Conservation (phyloP, 2,888 invertebrate genomes). For the Rhimphoctona megacephalus region DNA sequence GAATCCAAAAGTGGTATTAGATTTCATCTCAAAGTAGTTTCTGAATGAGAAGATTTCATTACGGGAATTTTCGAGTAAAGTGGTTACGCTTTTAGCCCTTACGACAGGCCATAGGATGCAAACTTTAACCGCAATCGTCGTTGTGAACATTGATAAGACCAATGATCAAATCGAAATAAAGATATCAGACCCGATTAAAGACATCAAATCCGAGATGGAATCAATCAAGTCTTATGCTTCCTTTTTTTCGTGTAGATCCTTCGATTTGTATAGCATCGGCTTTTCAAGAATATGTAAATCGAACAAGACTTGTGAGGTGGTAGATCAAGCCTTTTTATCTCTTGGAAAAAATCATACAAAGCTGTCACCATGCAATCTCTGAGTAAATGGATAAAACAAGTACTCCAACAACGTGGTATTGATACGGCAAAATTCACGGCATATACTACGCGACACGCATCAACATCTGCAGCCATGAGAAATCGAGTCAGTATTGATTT, state of each 20-base stretch:
- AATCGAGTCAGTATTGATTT: conserved; percentile 15
- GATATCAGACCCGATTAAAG: conserved; percentile 27
- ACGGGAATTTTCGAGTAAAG: conserved; percentile 56
- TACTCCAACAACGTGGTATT: neutral
- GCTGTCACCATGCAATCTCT: conserved; percentile 1
- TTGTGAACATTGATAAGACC: conserved; percentile 54
- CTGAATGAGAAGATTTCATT: conserved; percentile 55
- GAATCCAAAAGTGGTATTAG: conserved; percentile 67
- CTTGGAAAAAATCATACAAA: conserved; percentile 2
- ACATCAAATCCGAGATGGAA: conserved; percentile 1
- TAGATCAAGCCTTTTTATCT: neutral
- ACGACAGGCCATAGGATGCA: conserved; percentile 69
- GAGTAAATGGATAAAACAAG: conserved; percentile 7
- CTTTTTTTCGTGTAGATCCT: conserved; percentile 34
- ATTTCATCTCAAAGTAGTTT: conserved; percentile 58
- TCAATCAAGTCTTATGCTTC: conserved; percentile 56
- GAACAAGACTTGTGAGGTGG: neutral
- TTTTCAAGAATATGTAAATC: neutral
- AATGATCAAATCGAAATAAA: conserved; percentile 58
- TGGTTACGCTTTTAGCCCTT: conserved; percentile 65
- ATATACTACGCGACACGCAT: conserved; percentile 16
- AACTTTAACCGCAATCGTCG: conserved; percentile 64
- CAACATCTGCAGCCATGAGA: conserved; percentile 12
- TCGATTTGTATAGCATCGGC: conserved; percentile 49
- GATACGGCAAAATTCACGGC: conserved; percentile 11